A percentile compares a stretch with the other conserved stretches of the same genome.
Conservation (phyloP, 2,888 invertebrate genomes). For the Calliphora vomitoria region DNA sequence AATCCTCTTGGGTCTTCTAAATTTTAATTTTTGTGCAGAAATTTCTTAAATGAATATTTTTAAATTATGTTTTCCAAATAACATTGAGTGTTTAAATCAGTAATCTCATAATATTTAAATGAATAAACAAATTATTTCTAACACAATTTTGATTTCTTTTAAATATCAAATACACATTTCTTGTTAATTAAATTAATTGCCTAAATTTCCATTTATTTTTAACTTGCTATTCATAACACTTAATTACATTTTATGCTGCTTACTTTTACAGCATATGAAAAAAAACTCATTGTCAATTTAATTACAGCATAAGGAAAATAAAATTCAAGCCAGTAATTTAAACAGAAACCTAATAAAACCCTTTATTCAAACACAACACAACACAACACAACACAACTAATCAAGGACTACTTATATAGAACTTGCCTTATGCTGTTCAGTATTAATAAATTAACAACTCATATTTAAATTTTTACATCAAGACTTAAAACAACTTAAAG, state of each 20-base stretch:
- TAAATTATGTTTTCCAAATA: too few species aligned
- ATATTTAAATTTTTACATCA: background rate
- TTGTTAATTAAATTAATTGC: too few species aligned
- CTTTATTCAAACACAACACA: background rate
- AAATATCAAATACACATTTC: too few species aligned
- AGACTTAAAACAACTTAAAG: background rate
- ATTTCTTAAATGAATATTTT: too few species aligned
- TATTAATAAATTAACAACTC: constrained; percentile 13
- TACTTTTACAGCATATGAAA: background rate
- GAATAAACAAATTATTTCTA: too few species aligned
- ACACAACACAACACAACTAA: too few species aligned
- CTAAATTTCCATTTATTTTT: background rate
- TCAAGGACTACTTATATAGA: too few species aligned
- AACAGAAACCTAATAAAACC: background rate
- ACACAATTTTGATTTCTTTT: too few species aligned
- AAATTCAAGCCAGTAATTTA: constrained; percentile 1
- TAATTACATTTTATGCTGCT: background rate
- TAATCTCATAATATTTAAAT: too few species aligned
- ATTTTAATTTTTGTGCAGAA: too few species aligned
- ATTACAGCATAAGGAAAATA: constrained; percentile 16
- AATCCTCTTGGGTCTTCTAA: too few species aligned
- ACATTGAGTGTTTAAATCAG: too few species aligned
- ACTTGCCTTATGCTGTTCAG: background rate
- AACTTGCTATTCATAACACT: background rate
- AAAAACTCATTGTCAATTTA: constrained; percentile 41